Evolutionary conservation across 2,888 invertebrate species (phyloP), one percentile per base, ranked within the genome.

Genomic region (Tachina lurida): DNA sequence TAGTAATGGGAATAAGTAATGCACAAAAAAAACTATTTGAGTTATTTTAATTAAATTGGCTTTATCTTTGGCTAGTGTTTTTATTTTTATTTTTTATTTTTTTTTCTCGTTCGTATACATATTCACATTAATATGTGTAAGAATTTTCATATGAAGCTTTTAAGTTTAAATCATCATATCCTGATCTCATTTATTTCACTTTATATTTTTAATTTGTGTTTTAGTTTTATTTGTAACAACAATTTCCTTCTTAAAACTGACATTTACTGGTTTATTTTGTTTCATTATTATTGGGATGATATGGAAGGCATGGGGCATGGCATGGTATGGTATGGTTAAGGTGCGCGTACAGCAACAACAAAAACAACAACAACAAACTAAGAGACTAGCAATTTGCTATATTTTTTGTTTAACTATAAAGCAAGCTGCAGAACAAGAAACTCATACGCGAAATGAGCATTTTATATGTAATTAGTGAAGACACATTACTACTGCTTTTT

Each of bases 401-500:
- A 56, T 73, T 80, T 76, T 74, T 76, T 31, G 65, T 76, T 68
- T 65, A 45, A 62, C 65, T 84, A 41, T 68, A 49, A 15, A 31
- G 58, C 75, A 56, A 65, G 79, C 56, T 22, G 63, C 41, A 52
- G 41, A 63, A 65, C 47, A 78, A 84, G 74, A 87, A 88, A 87
- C 77, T 87, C 84, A 88, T 87, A 87, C 84, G 85, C 87, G 84
- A 86, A 87, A 88, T 88, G 84, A 88, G 87, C 88, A 88, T 87
- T 88, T 88, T 87, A 87, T 87, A 87, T 87, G 84, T 88, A 88
- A 88, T 88, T 88, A 88, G 87, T 87, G 86, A 87, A 88, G 88
- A 87, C 88, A 87, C 88, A 88, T 88, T 88, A 86, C 79, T 73
- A 62, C 54, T 75, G 65, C 39, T 45, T 39, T 13, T 17, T 58